phyloP scores from a whole-genome alignment of 2,888 invertebrate genomes.

The Thereva unica region DNA sequence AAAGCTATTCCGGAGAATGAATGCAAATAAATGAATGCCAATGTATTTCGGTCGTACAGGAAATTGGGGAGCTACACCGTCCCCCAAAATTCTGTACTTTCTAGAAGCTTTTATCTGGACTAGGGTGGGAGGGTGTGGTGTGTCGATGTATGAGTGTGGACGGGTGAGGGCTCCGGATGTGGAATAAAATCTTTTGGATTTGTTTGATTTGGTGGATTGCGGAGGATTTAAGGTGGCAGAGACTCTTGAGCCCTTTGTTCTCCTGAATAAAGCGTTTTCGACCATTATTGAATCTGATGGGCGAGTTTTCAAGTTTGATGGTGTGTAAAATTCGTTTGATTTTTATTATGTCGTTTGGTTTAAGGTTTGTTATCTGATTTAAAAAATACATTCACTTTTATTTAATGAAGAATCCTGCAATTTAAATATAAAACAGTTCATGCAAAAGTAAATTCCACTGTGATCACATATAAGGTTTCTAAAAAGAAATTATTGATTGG shows the following conservation, averaged over 20 bases:
- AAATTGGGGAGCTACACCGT: conserved; percentile 3
- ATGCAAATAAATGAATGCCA: conserved; percentile 31
- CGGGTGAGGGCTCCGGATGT: not conserved
- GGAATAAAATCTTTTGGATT: conserved; percentile 26
- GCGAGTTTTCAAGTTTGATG: conserved; percentile 18
- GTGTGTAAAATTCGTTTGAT: conserved; percentile 8
- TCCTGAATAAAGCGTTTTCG: not conserved
- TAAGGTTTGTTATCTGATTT: conserved; percentile 1
- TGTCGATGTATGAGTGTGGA: not conserved
- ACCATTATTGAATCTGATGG: conserved; percentile 4
- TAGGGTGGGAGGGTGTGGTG: not conserved
- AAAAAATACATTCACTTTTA: not conserved
- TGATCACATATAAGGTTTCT: too few relatives aligned
- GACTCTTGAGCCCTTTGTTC: conserved; percentile 28
- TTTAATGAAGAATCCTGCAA: too few relatives aligned
- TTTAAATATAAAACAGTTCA: too few relatives aligned
- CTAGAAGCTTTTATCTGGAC: too few relatives aligned
- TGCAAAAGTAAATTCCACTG: too few relatives aligned
- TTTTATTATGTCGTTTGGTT: too few relatives aligned
- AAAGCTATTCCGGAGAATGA: conserved; percentile 22
- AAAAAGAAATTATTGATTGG: too few relatives aligned
- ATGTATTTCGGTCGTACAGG: conserved; percentile 14
- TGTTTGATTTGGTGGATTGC: conserved; percentile 36
- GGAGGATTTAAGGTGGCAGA: conserved; percentile 33
- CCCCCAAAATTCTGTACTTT: too few relatives aligned